phyloP scores from a whole-genome alignment of 2,888 invertebrate species.

The Hyles lineata region DNA sequence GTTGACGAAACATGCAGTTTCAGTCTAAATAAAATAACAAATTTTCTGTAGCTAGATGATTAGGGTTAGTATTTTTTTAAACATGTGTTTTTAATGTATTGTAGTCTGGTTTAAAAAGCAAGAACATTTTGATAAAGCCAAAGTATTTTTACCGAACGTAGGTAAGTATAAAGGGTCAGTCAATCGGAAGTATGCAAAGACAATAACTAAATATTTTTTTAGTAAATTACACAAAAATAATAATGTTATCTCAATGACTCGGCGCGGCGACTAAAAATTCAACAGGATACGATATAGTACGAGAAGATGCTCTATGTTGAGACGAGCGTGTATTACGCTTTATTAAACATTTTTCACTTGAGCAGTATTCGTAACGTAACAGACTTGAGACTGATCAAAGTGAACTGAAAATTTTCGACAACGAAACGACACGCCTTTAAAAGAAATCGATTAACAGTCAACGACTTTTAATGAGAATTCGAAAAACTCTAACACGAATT shows the following conservation, averaged over 20 bases:
- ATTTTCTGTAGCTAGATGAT: too few relatives aligned
- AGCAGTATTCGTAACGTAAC: neutral
- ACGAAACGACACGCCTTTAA: neutral
- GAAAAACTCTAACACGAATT: neutral
- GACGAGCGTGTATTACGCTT: conserved; percentile 39
- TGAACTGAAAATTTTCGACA: neutral
- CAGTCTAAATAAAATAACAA: too few relatives aligned
- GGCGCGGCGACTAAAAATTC: conserved; percentile 12
- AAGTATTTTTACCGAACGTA: too few relatives aligned
- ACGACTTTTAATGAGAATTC: neutral
- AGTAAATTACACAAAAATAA: neutral
- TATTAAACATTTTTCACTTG: conserved; percentile 40
- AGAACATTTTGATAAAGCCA: too few relatives aligned
- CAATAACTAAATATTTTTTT: neutral
- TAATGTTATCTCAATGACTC: conserved; percentile 8
- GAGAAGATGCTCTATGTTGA: conserved; percentile 42
- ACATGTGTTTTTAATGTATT: too few relatives aligned
- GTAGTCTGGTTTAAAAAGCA: too few relatives aligned
- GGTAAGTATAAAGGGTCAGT: too few relatives aligned
- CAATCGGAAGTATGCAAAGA: neutral
- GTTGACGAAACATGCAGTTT: too few relatives aligned
- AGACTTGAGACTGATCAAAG: neutral
- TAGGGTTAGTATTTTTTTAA: too few relatives aligned
- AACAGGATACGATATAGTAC: conserved; percentile 27
- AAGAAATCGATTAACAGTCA: neutral